Conservation (phyloP, 2,888 invertebrate genomes). For the Andrena haemorrhoa region DNA sequence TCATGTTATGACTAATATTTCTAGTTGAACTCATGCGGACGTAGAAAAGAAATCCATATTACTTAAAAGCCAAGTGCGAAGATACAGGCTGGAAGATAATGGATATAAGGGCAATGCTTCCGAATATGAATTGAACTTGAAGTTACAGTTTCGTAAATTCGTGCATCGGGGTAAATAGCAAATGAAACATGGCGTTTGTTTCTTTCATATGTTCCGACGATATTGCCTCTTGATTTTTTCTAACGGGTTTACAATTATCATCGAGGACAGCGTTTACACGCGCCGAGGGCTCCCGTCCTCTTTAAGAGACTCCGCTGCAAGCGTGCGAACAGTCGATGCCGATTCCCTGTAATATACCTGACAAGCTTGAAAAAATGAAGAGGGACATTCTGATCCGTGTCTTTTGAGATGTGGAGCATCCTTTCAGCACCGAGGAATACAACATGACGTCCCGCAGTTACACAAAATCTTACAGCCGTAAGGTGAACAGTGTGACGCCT, state of each 20-base stretch:
- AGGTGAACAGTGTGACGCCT: slow-evolving; percentile 81
- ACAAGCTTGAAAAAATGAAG: slow-evolving; percentile 70
- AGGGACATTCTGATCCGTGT: slow-evolving; percentile 68
- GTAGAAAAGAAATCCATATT: slow-evolving; percentile 49
- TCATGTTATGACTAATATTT: slow-evolving; percentile 81
- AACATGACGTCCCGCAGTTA: slow-evolving; percentile 84
- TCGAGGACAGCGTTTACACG: slow-evolving; percentile 40
- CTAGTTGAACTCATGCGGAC: slow-evolving; percentile 67
- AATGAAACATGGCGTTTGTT: slow-evolving; percentile 84
- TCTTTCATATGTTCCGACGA: slow-evolving; percentile 79
- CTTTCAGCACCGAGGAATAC: slow-evolving; percentile 63
- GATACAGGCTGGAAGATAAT: slow-evolving; percentile 25
- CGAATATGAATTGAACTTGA: slow-evolving; percentile 58
- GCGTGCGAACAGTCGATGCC: slow-evolving; percentile 51
- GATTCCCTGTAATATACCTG: slow-evolving; percentile 49
- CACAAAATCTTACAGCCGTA: slow-evolving; percentile 83
- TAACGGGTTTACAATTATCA: slow-evolving; percentile 38
- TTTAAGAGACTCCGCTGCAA: slow-evolving; percentile 48
- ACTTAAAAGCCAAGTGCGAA: slow-evolving; percentile 60
- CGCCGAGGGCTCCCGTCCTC: slow-evolving; percentile 27
- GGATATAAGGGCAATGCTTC: slow-evolving; percentile 53
- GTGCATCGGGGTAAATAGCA: slow-evolving; percentile 76
- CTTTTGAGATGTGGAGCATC: slow-evolving; percentile 74
- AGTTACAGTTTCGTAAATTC: slow-evolving; percentile 67
- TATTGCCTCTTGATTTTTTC: slow-evolving; percentile 69